Percentiles rank a stretch among this genome's conserved stretches.
Evolutionary conservation across 2,797 vertebrate genomes (phyloP).

Genomic region (Hypotaenidia okinawae): DNA sequence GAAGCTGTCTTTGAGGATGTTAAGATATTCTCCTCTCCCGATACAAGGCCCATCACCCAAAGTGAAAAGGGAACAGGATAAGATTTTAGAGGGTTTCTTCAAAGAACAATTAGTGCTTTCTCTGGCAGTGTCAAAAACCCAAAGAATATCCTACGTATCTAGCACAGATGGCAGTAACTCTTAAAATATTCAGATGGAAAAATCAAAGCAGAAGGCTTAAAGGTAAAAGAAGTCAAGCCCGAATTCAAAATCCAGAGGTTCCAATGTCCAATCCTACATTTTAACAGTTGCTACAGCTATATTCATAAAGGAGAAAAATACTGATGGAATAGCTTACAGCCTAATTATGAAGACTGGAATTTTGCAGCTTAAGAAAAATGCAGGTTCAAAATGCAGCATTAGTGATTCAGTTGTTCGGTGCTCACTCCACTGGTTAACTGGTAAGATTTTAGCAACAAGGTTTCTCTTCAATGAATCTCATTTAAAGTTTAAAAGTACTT

Average conservation of each 20-base stretch:
- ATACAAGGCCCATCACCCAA: slow-evolving; percentile 76
- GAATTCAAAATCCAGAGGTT: not conserved
- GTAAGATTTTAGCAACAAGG: not conserved
- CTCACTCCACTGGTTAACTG: not conserved
- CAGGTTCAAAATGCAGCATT: not conserved
- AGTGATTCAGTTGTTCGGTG: not conserved
- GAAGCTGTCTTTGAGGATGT: slow-evolving; percentile 56
- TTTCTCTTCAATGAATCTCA: not conserved
- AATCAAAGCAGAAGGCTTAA: not conserved
- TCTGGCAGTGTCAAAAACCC: not conserved
- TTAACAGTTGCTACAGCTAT: not conserved
- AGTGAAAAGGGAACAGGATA: slow-evolving; percentile 57
- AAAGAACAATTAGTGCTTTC: slow-evolving; percentile 63
- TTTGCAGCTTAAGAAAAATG: not conserved
- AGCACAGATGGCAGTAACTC: slow-evolving; percentile 31
- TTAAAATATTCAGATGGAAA: slow-evolving; percentile 47
- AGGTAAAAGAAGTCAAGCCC: slow-evolving; percentile 13
- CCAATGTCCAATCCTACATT: not conserved
- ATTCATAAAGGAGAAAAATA: not conserved
- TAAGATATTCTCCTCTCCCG: slow-evolving; percentile 42
- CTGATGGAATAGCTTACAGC: not conserved
- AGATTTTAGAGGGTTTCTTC: slow-evolving; percentile 65
- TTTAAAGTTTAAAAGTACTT: not conserved
- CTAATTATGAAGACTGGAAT: not conserved
- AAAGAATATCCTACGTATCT: not conserved